Evolutionary conservation across 2,888 invertebrate genomes (phyloP).

Genomic region (Drosophila kuntzei): DNA sequence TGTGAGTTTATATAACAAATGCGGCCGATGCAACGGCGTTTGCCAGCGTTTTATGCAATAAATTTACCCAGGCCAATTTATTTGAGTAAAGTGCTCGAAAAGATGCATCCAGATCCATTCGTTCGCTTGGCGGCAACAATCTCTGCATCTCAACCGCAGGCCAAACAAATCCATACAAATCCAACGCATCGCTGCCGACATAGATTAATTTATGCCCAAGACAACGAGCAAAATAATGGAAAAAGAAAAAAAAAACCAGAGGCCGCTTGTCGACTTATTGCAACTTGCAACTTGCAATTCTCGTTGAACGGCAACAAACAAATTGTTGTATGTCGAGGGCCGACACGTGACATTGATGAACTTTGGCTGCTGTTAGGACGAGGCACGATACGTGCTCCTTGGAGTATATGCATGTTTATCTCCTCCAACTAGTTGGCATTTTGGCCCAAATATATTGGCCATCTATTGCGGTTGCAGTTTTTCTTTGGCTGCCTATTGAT

Average conservation of each 20-base stretch:
- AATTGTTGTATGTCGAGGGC: conserved; percentile 63
- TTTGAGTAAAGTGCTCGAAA: conserved; percentile 65
- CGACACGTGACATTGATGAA: conserved; percentile 77
- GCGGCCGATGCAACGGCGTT: conserved; percentile 63
- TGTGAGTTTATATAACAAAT: conserved; percentile 54
- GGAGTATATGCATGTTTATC: conserved; percentile 13
- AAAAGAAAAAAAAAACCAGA: conserved; percentile 9
- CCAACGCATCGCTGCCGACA: conserved; percentile 63
- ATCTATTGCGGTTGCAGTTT: conserved; percentile 43
- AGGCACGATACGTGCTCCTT: conserved; percentile 34
- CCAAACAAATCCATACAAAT: conserved; percentile 57
- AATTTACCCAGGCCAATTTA: conserved; percentile 75
- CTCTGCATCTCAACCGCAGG: conserved; percentile 58
- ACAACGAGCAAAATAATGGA: conserved; percentile 12
- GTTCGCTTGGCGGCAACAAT: conserved; percentile 41
- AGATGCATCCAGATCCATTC: conserved; percentile 49
- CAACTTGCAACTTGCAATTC: conserved; percentile 46
- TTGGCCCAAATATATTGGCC: conserved; percentile 36
- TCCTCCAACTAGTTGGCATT: conserved; percentile 4
- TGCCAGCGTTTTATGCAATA: conserved; percentile 74
- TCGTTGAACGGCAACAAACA: conserved; percentile 68
- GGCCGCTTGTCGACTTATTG: conserved; percentile 62
- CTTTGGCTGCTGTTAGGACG: conserved; percentile 51
- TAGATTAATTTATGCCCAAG: conserved; percentile 73
- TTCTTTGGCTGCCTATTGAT: conserved; percentile 52